Percentiles rank a stretch among this genome's conserved stretches.
These are phyloP conservation scores for Chloroclysta siterata DNA, from an alignment of 2,888 invertebrate species.

Conservation along the genomic window DNA sequence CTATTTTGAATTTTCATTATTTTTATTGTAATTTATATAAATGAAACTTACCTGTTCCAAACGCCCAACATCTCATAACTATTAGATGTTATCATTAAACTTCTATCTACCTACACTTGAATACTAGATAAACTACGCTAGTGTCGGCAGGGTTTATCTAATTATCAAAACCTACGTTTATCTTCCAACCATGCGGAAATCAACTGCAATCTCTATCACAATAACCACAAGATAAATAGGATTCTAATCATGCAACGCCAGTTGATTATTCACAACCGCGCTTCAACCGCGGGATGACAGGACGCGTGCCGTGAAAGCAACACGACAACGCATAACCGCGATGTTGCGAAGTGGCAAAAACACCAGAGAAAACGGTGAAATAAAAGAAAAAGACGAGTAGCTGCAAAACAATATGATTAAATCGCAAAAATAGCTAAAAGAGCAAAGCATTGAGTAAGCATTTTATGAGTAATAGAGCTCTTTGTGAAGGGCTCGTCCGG, in stretches of 20 bases:
- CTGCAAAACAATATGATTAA: background rate
- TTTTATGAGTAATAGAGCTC: no score
- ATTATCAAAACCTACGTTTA: background rate
- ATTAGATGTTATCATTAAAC: background rate
- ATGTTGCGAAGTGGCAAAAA: conserved; percentile 15
- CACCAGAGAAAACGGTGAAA: background rate
- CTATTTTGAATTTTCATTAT: no score
- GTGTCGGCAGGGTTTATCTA: background rate
- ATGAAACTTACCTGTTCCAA: no score
- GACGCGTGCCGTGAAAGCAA: conserved; percentile 19
- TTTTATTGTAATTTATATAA: no score
- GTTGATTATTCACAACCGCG: conserved; percentile 25
- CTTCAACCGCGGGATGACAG: conserved; percentile 22
- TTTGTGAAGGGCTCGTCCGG: no score
- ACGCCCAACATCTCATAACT: no score
- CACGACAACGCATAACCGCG: conserved; percentile 10
- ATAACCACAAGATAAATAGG: conserved; percentile 25
- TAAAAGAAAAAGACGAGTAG: background rate
- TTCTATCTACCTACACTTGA: background rate
- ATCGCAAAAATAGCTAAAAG: background rate
- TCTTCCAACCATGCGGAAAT: conserved; percentile 19
- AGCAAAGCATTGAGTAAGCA: no score
- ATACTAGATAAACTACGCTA: background rate
- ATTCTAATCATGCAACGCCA: conserved; percentile 21
- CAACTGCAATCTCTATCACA: conserved; percentile 16